Conservation (phyloP, 2,888 invertebrate genomes). For the Eremobia ochroleuca region DNA sequence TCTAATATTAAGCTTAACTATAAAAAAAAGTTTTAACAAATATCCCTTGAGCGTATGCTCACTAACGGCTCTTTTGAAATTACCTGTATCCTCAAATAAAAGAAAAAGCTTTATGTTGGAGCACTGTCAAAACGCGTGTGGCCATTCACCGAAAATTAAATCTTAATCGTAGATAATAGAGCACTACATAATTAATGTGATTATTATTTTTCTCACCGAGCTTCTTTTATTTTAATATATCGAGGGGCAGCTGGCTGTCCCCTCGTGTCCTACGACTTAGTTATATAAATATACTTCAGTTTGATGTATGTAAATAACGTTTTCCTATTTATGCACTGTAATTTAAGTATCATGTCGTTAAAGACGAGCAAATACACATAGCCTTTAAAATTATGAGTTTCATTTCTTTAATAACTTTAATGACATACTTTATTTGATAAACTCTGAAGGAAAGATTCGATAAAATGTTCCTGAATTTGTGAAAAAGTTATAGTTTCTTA, state of each 20-base stretch:
- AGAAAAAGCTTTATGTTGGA: neutral
- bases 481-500: neutral
- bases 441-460: neutral
- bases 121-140: no score
- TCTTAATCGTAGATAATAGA: neutral
- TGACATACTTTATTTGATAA: neutral
- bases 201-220: conserved; percentile 62
- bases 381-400: conserved; percentile 76
- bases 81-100: neutral
- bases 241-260: conserved; percentile 65
- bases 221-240: conserved; percentile 45
- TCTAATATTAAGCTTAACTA: neutral
- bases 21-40: neutral
- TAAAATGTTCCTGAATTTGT: neutral
- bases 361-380: conserved; percentile 83
- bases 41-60: neutral
- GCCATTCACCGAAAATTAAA: conserved; percentile 3
- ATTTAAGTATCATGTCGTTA: conserved; percentile 80
- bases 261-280: conserved; percentile 55
- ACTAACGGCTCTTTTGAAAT: neutral
- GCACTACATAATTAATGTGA: conserved; percentile 8
- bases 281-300: conserved; percentile 59
- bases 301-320: conserved; percentile 84
- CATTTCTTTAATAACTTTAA: conserved; percentile 64
- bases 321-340: conserved; percentile 89